A percentile compares a stretch with the other conserved stretches of the same genome.
These are phyloP conservation scores for Pseudomyrmex gracilis DNA, from an alignment of 1,140 invertebrate genomes.

Conservation along the genomic window DNA sequence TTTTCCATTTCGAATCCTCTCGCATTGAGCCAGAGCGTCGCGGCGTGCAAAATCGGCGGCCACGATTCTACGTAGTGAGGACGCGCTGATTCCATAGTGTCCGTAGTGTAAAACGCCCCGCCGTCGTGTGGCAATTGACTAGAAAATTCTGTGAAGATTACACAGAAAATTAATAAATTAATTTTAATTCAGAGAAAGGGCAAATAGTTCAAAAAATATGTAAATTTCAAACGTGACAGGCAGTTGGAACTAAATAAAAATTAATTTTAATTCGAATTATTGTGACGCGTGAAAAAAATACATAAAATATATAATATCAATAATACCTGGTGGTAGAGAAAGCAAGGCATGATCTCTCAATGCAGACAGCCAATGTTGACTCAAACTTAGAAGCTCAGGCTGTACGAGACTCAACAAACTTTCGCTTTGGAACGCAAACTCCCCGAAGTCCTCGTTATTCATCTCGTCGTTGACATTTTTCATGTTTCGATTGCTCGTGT, in stretches of 20 bases:
- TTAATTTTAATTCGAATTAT: too few species aligned
- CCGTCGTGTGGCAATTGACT: conserved; percentile 97
- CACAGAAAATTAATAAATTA: neutral
- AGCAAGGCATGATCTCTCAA: conserved; percentile 97
- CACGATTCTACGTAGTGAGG: conserved; percentile 96
- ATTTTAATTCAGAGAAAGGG: too few species aligned
- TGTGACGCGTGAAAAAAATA: neutral
- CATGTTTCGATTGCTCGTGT: conserved; percentile 72
- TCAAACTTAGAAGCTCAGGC: conserved; percentile 95
- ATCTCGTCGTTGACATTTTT: conserved; percentile 81
- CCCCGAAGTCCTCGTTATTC: conserved; percentile 89
- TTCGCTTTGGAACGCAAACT: conserved; percentile 91
- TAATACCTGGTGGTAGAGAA: conserved; percentile 93
- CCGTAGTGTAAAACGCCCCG: conserved; percentile 98
- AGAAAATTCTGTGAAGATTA: conserved; percentile 90
- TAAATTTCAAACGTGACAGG: too few species aligned
- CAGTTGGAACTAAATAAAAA: too few species aligned
- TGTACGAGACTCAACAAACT: conserved; percentile 96
- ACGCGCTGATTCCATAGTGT: conserved; percentile 96
- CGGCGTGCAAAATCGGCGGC: conserved; percentile 97
- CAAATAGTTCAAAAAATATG: too few species aligned
- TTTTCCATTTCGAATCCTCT: conserved; percentile 86
- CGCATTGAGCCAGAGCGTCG: conserved; percentile 94
- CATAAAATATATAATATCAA: neutral
- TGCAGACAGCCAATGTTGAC: conserved; percentile 97